phyloP scores from a whole-genome alignment of 2,888 invertebrate species.

The Parasteatoda lunata region DNA sequence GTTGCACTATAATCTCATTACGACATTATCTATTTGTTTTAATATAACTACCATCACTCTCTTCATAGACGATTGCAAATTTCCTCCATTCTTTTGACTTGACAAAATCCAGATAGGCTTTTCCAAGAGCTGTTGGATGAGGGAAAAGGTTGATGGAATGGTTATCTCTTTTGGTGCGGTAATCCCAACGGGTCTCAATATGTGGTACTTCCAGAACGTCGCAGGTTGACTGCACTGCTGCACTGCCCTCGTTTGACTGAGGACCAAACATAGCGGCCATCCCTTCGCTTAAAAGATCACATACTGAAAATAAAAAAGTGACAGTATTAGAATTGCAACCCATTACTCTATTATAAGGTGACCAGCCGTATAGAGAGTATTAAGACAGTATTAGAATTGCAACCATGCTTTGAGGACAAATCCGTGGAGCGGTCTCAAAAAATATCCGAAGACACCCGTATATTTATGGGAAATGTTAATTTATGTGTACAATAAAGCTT shows the following conservation, averaged over 20 bases:
- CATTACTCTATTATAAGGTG: no score
- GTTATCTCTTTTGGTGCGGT: conserved; percentile 71
- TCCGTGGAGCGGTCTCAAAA: no score
- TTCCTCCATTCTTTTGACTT: conserved; percentile 74
- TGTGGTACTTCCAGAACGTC: conserved; percentile 75
- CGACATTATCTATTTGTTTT: neutral
- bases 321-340: no score
- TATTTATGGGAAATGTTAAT: no score
- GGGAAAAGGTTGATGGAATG: conserved; percentile 75
- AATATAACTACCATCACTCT: conserved; percentile 73
- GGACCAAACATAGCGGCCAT: conserved; percentile 75
- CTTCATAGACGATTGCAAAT: conserved; percentile 75
- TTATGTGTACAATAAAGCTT: no score
- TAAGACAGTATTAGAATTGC: no score
- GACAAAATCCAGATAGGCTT: conserved; percentile 74
- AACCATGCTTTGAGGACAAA: no score
- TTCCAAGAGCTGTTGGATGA: conserved; percentile 73
- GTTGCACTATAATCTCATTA: no score
- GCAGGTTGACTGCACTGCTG: conserved; percentile 75
- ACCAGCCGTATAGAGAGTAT: no score
- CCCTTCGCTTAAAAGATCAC: conserved; percentile 70
- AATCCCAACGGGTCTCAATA: conserved; percentile 73
- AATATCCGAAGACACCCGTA: no score
- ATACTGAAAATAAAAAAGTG: conserved; percentile 61
- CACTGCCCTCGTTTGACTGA: conserved; percentile 73